Conservation (phyloP, 2,797 vertebrate genomes). For the Spea hammondii region DNA sequence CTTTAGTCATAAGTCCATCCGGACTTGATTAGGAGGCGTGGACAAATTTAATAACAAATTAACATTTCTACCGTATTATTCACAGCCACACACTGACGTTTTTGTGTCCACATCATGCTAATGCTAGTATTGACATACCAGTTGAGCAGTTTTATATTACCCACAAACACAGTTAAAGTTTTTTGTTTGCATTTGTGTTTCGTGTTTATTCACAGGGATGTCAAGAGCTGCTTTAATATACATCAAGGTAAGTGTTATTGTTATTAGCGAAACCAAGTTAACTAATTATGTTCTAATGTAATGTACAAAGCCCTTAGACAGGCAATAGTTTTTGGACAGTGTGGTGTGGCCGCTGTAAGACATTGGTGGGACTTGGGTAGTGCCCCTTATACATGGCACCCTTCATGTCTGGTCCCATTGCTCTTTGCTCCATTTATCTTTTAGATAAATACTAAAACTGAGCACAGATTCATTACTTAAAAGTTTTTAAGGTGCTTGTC, state of each 20-base stretch:
- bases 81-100: slow-evolving; percentile 11
- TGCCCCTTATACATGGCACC: too few relatives aligned
- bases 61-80: slow-evolving; percentile 28
- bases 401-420: too few relatives aligned
- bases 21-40: slow-evolving; percentile 27
- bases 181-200: not conserved
- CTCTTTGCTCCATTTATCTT: too few relatives aligned
- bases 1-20: slow-evolving; percentile 21
- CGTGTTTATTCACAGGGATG: not conserved
- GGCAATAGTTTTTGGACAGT: too few relatives aligned
- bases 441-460: too few relatives aligned
- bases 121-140: not conserved
- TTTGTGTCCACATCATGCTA: not conserved
- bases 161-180: not conserved
- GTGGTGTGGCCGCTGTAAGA: too few relatives aligned
- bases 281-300: too few relatives aligned
- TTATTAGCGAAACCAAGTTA: too few relatives aligned
- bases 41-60: slow-evolving; percentile 23
- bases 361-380: too few relatives aligned
- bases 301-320: too few relatives aligned
- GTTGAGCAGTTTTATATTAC: slow-evolving; percentile 1
- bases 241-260: slow-evolving; percentile 7
- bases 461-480: too few relatives aligned
- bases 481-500: too few relatives aligned
- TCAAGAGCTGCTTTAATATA: not conserved